phyloP scores from a whole-genome alignment of 2,797 vertebrate genomes.

The Nasua narica region DNA sequence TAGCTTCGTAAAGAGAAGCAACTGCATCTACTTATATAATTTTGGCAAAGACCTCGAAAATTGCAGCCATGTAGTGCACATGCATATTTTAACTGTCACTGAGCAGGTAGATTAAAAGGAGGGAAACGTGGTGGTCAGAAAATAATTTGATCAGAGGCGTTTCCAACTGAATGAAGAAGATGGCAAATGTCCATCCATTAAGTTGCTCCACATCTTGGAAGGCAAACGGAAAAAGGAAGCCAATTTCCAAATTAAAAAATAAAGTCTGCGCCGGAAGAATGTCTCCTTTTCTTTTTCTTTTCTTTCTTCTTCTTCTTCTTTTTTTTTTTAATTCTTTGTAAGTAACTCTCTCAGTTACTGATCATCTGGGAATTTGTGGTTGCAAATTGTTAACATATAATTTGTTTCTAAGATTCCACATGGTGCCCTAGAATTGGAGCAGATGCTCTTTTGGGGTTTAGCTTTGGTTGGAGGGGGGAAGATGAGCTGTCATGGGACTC shows the following conservation, averaged over 20 bases:
- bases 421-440: conserved; percentile 22
- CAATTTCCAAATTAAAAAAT: conserved; percentile 65
- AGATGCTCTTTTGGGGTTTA: background rate
- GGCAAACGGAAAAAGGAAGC: conserved; percentile 44
- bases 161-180: conserved; percentile 54
- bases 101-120: background rate
- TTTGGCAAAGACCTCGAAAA: conserved; percentile 19
- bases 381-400: conserved; percentile 58
- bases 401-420: conserved; percentile 55
- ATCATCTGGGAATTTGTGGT: conserved; percentile 69
- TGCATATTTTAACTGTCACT: background rate
- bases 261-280: conserved; percentile 8
- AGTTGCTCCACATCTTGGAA: conserved; percentile 63
- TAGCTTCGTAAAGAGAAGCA: background rate
- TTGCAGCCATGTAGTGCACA: background rate
- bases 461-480: background rate
- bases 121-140: background rate
- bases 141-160: background rate
- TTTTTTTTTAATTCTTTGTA: conserved; percentile 19
- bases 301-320: background rate
- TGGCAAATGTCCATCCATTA: conserved; percentile 53
- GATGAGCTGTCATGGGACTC: background rate
- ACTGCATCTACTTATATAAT: background rate
- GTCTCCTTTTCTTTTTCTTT: conserved; percentile 30
- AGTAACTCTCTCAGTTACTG: conserved; percentile 28